Percentiles rank a stretch among this genome's conserved stretches.
These are phyloP conservation scores for Empidonax traillii DNA, from an alignment of 2,113 vertebrate genomes.

Conservation along the genomic window DNA sequence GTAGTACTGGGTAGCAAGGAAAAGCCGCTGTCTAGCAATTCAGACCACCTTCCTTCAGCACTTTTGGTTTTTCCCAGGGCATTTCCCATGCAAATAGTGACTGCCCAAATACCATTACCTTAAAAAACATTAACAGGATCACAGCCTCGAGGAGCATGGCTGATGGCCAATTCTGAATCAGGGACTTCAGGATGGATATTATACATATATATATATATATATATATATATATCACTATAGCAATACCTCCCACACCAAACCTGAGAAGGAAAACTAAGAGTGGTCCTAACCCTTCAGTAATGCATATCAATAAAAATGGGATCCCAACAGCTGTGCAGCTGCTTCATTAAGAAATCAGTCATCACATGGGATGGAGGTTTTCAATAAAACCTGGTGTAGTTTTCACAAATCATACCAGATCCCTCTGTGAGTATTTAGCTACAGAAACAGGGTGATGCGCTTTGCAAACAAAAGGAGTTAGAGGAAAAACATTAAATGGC, in stretches of 20 bases:
- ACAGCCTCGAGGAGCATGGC: neutral
- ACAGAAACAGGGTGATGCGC: neutral
- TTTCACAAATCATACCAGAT: neutral
- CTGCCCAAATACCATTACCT: neutral
- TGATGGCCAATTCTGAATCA: neutral
- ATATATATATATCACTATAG: neutral
- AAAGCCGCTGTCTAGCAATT: neutral
- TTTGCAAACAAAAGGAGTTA: neutral
- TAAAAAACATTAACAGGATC: neutral
- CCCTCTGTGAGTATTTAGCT: neutral
- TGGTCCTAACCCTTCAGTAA: neutral
- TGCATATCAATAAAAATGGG: neutral
- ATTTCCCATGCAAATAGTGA: neutral
- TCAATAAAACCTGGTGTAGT: neutral
- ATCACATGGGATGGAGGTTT: accelerated
- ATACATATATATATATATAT: neutral
- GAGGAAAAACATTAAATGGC: neutral
- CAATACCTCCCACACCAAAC: neutral
- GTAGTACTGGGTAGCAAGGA: neutral
- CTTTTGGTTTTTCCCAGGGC: neutral
- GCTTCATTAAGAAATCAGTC: neutral
- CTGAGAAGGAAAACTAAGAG: neutral
- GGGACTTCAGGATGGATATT: neutral
- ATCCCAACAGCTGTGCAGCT: neutral
- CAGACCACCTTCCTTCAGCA: neutral